Conservation (phyloP, 2,797 vertebrate genomes). For the Peromyscus attwateri region DNA sequence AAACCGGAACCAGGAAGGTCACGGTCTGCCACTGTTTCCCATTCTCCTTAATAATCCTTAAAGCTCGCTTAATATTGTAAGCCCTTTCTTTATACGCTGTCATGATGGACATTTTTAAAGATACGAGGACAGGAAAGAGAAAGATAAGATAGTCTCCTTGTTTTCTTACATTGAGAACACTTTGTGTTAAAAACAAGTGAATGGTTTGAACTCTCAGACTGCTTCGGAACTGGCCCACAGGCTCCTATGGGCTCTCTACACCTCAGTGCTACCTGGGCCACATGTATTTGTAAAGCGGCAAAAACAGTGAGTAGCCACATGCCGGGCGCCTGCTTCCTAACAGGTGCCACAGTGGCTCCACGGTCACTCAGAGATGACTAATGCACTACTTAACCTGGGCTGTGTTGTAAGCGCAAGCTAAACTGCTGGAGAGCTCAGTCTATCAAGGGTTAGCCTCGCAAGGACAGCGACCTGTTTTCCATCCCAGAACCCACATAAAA, state of each 20-base stretch:
- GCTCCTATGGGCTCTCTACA: slow-evolving; percentile 17
- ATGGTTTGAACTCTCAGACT: slow-evolving; percentile 62
- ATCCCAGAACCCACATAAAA: not conserved
- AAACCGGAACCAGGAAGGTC: not conserved
- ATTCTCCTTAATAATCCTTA: not conserved
- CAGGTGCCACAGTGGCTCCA: slow-evolving; percentile 77
- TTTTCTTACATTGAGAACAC: slow-evolving; percentile 61
- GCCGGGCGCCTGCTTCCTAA: slow-evolving; percentile 77
- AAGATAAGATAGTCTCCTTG: slow-evolving; percentile 37
- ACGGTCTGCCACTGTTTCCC: not conserved
- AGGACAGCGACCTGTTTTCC: not conserved
- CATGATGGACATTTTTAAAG: slow-evolving; percentile 55
- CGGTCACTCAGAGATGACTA: slow-evolving; percentile 81
- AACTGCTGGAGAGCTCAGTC: not conserved
- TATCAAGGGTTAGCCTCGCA: not conserved
- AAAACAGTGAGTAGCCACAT: slow-evolving; percentile 80
- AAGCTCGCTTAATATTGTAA: slow-evolving; percentile 27
- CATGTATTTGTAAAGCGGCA: slow-evolving; percentile 77
- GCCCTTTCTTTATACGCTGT: not conserved
- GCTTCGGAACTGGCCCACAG: slow-evolving; percentile 71
- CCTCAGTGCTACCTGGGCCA: slow-evolving; percentile 65
- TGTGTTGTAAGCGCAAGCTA: slow-evolving; percentile 74
- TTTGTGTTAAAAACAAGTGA: slow-evolving; percentile 69
- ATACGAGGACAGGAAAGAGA: slow-evolving; percentile 54
- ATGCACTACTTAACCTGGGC: slow-evolving; percentile 80